Evolutionary conservation across 2,113 vertebrate species (phyloP).

Genomic region (Nothoprocta perdicaria): DNA sequence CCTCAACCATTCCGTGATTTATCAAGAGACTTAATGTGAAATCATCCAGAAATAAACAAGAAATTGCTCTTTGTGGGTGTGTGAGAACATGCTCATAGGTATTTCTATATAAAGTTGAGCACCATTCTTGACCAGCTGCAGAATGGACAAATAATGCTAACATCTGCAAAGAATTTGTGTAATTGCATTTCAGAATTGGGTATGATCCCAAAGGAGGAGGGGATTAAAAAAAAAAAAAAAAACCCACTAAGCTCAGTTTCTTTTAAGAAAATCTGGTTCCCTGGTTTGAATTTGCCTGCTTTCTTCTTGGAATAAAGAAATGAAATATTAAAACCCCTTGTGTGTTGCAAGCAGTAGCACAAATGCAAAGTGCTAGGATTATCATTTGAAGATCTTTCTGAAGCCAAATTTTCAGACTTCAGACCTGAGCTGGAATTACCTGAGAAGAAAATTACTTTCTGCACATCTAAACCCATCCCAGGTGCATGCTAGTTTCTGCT

Average conservation of each 20-base stretch:
- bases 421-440: background rate
- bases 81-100: background rate
- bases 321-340: background rate
- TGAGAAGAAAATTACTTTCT: constrained; percentile 12
- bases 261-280: background rate
- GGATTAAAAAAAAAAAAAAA: too few relatives aligned
- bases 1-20: too few relatives aligned
- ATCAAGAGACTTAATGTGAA: background rate
- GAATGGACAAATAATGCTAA: background rate
- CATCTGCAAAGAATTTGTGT: background rate
- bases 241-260: background rate
- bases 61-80: rapidly evolving
- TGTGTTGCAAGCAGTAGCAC: background rate
- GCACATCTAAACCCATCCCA: background rate
- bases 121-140: background rate
- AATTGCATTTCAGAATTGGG: background rate
- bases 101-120: background rate
- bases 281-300: background rate
- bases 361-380: background rate
- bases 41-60: background rate
- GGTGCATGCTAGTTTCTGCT: background rate
- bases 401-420: background rate
- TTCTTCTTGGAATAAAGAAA: background rate
- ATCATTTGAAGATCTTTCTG: background rate
- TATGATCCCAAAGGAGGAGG: background rate